Conservation (phyloP, 2,888 invertebrate species). For the Embidobia sp. region DNA sequence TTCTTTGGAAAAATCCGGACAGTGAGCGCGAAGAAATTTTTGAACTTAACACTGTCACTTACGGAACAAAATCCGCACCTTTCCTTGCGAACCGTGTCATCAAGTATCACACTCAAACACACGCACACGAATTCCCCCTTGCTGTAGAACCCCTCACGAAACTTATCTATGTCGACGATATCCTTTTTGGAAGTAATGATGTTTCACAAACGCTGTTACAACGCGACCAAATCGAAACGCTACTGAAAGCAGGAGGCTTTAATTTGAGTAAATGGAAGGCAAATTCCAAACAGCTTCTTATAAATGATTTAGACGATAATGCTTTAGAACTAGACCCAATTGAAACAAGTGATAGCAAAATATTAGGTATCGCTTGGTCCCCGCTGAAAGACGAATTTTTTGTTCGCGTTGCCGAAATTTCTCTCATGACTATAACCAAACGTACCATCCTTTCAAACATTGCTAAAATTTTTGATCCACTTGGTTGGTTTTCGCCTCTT, state of each 20-base stretch:
- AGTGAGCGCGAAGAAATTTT: not conserved
- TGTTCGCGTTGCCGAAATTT: too few species aligned
- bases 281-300: too few species aligned
- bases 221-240: too few species aligned
- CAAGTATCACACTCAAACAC: not conserved
- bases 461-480: not conserved
- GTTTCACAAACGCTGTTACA: too few species aligned
- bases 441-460: not conserved
- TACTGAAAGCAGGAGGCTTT: too few species aligned
- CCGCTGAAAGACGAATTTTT: too few species aligned
- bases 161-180: not conserved
- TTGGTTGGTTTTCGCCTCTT: not conserved
- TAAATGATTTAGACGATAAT: not conserved
- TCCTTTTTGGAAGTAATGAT: not conserved
- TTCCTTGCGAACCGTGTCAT: not conserved
- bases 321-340: too few species aligned
- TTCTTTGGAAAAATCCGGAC: not conserved
- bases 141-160: not conserved
- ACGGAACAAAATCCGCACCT: not conserved
- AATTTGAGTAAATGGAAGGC: too few species aligned
- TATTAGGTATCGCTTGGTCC: too few species aligned
- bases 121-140: not conserved
- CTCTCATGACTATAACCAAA: not conserved
- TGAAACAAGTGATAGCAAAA: too few species aligned
- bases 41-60: not conserved